These are phyloP conservation scores for Drosophila subpulchrella DNA, from an alignment of 1,140 invertebrate species.

Conservation along the genomic window DNA sequence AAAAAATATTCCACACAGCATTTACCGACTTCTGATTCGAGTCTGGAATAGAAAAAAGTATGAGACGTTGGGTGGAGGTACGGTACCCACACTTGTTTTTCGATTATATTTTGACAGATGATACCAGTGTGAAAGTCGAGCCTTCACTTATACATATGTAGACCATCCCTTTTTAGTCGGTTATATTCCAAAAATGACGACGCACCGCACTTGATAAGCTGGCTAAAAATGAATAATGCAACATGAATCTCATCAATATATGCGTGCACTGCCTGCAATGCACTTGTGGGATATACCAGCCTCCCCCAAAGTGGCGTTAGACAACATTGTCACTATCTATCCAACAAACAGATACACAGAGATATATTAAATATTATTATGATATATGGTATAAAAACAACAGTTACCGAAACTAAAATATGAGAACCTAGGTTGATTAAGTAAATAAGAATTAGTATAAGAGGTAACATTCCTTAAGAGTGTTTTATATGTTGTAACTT, in stretches of 20 bases:
- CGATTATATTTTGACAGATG: slow-evolving; percentile 15
- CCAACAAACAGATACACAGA: neutral
- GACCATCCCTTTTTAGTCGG: slow-evolving; percentile 1
- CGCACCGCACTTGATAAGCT: slow-evolving; percentile 14
- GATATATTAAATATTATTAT: no score
- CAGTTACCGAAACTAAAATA: no score
- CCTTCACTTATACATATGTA: neutral
- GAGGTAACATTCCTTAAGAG: no score
- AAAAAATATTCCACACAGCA: slow-evolving; percentile 8
- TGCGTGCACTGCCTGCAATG: neutral
- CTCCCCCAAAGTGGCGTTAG: slow-evolving; percentile 5
- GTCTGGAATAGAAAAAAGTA: neutral
- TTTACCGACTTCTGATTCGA: slow-evolving; percentile 30
- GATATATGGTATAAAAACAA: no score
- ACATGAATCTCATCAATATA: slow-evolving; percentile 18
- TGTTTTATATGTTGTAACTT: no score
- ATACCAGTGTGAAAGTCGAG: neutral
- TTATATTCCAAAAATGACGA: neutral
- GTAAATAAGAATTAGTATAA: no score
- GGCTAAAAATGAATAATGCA: slow-evolving; percentile 32
- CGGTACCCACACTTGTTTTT: neutral
- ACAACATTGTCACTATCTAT: slow-evolving; percentile 19
- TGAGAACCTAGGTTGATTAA: no score
- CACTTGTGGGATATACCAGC: slow-evolving; percentile 2
- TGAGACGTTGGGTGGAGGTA: neutral